Evolutionary conservation across 2,113 vertebrate genomes (phyloP), one percentile per base, ranked within the genome.

Genomic region (Corythoichthys haematopterus): DNA sequence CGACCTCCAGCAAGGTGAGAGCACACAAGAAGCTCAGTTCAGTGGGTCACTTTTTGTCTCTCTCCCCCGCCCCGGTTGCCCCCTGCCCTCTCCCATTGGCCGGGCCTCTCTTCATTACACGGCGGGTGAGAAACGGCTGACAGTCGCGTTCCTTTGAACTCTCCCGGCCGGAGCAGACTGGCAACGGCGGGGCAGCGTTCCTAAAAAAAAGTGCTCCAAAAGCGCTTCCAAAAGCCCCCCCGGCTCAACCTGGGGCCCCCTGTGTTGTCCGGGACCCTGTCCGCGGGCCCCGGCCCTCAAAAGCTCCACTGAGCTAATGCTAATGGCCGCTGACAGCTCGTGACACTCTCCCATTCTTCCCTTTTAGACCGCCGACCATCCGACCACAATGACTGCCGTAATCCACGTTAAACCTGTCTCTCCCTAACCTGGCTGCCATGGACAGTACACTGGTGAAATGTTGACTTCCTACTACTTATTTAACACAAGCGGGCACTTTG

Each of bases 271-370:
- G 78, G 81, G 82, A 84, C 79, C 69, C 79, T 66, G 69, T 81
- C 73, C 71, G 63, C 70, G 83, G 88, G 91, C 88, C 91, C 70
- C 61, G 62, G 69, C 55, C 77, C 69, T 94, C 90, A 94, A 94
- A 93, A 90, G 93, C 92, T 91, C 88, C 78, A 12, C 88, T 91
- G 89, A 87, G 88, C 91, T 85, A 74, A 88, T 69, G 87, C 90
- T 94, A 95, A 96, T 90, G 83, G 89, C 89, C 81, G 82, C 53
- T 85, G 94, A 94, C 92, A 94, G 92, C 87, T 92, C 78, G 68
- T 91, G 89, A 91, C 93, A 90, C 88, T 81, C 84, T 91, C 86
- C 92, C 82, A 91, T 93, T 93, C 88, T 93, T 90, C 84, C 84
- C 87, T 83, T 92, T 92, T 89, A 92, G 93, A 90, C 87, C 88